Conservation (phyloP, 2,888 invertebrate genomes). For the Eurytoma adleriae region DNA sequence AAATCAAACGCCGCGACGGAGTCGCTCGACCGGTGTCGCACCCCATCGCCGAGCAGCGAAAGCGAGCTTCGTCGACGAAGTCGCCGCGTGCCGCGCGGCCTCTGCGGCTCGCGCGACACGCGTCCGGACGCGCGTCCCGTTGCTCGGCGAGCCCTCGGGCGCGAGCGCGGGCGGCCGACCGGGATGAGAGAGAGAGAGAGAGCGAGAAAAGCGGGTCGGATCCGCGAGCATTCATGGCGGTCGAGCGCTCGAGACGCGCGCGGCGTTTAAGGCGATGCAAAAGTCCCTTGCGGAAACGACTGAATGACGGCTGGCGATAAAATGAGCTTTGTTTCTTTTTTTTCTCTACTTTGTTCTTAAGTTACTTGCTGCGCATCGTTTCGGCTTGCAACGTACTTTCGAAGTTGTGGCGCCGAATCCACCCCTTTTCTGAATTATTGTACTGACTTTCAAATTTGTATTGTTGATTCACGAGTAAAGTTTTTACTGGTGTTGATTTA, state of each 20-base stretch:
- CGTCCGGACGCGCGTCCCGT: background rate
- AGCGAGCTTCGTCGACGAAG: background rate
- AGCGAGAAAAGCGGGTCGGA: constrained; percentile 20
- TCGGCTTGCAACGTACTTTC: no score
- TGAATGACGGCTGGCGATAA: constrained; percentile 26
- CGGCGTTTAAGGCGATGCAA: constrained; percentile 44
- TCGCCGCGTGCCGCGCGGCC: background rate
- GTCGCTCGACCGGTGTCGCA: constrained; percentile 17
- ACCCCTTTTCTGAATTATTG: no score
- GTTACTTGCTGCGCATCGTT: no score
- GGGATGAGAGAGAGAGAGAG: constrained; percentile 1
- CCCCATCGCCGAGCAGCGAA: background rate
- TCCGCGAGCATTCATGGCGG: no score
- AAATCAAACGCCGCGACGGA: constrained; percentile 47
- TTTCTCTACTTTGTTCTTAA: no score
- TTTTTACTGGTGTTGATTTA: no score
- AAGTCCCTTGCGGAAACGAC: constrained; percentile 39
- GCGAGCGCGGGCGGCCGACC: background rate
- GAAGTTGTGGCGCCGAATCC: no score
- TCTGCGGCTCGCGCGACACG: no score
- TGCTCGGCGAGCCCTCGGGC: constrained; percentile 37
- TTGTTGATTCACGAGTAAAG: no score
- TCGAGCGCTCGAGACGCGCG: background rate
- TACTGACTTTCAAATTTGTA: no score
- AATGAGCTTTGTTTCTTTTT: background rate